phyloP scores from a whole-genome alignment of 2,113 vertebrate species.

The Toxotes jaculatrix region DNA sequence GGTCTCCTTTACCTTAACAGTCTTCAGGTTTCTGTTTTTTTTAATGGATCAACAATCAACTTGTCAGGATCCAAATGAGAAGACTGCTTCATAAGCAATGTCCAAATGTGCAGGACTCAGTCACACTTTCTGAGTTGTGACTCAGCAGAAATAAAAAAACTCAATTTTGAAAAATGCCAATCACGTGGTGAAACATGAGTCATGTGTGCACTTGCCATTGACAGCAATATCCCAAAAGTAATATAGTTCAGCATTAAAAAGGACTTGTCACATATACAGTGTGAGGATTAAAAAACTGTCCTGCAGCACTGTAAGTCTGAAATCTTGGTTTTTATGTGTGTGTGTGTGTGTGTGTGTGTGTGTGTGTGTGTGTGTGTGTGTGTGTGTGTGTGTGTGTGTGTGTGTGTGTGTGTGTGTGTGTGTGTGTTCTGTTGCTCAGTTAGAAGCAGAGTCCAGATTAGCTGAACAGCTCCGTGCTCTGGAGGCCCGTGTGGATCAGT shows the following conservation, averaged over 20 bases:
- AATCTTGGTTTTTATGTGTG: neutral
- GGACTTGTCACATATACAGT: neutral
- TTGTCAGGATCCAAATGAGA: neutral
- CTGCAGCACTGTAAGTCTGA: neutral
- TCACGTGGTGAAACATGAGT: neutral
- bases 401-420: no score
- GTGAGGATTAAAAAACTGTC: neutral
- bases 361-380: slow-evolving; percentile 29
- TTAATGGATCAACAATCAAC: no score
- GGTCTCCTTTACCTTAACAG: neutral
- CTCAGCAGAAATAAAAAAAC: neutral
- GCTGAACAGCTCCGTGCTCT: slow-evolving; percentile 76
- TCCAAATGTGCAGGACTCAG: neutral
- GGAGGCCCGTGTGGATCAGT: slow-evolving; percentile 77
- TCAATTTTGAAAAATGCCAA: neutral
- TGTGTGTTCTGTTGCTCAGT: slow-evolving; percentile 73
- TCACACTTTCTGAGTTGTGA: slow-evolving; percentile 6
- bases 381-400: slow-evolving; percentile 30
- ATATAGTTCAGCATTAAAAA: neutral
- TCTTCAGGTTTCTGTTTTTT: neutral
- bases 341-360: slow-evolving; percentile 16
- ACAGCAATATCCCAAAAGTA: neutral
- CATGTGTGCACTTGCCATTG: no score
- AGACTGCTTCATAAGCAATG: neutral
- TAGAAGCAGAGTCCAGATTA: slow-evolving; percentile 75